A percentile compares a stretch with the other conserved stretches of the same genome.
phyloP scores from a whole-genome alignment of 2,888 invertebrate species.

The Scelioninae gen. 2 region DNA sequence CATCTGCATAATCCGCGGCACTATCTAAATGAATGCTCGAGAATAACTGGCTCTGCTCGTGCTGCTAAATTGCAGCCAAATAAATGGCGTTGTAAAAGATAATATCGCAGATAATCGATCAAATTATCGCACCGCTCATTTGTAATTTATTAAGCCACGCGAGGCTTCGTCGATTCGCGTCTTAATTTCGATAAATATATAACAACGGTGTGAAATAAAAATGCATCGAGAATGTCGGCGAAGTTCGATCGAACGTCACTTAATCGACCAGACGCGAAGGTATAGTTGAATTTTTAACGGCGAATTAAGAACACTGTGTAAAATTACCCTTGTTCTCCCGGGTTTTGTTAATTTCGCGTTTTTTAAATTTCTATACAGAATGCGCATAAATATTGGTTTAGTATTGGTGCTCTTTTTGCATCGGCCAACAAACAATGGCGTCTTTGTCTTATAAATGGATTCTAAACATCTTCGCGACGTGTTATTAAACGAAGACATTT shows the following conservation, averaged over 20 bases:
- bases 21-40: slow-evolving; percentile 60
- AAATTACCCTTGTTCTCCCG: too few relatives aligned
- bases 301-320: too few relatives aligned
- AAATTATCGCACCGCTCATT: slow-evolving; percentile 37
- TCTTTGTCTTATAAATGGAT: slow-evolving; percentile 52
- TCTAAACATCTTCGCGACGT: slow-evolving; percentile 50
- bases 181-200: too few relatives aligned
- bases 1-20: slow-evolving; percentile 58
- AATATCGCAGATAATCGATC: slow-evolving; percentile 46
- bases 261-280: too few relatives aligned
- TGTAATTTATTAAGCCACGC: slow-evolving; percentile 8
- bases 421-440: slow-evolving; percentile 22
- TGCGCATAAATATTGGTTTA: too few relatives aligned
- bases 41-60: slow-evolving; percentile 58
- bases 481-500: slow-evolving; percentile 56
- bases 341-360: too few relatives aligned
- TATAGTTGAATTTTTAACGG: too few relatives aligned
- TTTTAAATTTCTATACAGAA: too few relatives aligned
- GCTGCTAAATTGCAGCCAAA: slow-evolving; percentile 53
- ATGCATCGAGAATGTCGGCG: too few relatives aligned
- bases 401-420: slow-evolving; percentile 18
- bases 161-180: background rate
- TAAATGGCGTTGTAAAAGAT: slow-evolving; percentile 53
- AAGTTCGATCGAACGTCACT: too few relatives aligned
- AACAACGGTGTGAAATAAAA: too few relatives aligned